Evolutionary conservation across 2,797 vertebrate genomes (phyloP).

Genomic region (Coccyzus lansbergi): DNA sequence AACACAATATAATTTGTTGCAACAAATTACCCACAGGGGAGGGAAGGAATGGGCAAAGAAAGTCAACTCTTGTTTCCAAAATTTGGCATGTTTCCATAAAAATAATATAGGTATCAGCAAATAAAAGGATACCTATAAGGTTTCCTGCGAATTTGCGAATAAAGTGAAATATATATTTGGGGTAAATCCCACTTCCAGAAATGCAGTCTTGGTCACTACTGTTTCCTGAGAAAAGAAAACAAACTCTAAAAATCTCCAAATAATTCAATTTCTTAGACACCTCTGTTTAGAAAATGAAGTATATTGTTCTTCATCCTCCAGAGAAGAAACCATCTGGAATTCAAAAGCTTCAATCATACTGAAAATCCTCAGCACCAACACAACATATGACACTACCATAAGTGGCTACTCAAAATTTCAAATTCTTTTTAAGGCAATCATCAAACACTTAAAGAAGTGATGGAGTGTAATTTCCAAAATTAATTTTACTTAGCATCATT

Average conservation of each 20-base stretch:
- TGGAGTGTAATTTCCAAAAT: background rate
- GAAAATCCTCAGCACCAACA: background rate
- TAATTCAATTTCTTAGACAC: background rate
- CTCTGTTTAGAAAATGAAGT: background rate
- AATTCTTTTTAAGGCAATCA: background rate
- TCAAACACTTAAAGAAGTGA: background rate
- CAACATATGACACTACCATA: background rate
- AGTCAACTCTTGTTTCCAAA: background rate
- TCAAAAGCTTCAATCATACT: background rate
- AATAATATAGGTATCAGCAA: background rate
- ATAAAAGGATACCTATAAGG: background rate
- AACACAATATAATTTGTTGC: slow-evolving; percentile 38
- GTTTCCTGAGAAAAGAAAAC: background rate
- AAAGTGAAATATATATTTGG: background rate
- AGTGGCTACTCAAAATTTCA: background rate
- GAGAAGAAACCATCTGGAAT: background rate
- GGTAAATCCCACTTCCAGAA: background rate
- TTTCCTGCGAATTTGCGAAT: background rate
- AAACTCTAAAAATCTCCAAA: background rate
- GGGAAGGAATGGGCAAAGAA: background rate
- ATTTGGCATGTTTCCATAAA: background rate
- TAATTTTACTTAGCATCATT: background rate
- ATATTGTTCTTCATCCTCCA: background rate
- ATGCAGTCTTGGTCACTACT: background rate
- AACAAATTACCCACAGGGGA: slow-evolving; percentile 4